These are phyloP conservation scores for Polyploca ridens DNA, from an alignment of 2,888 invertebrate genomes.

Conservation along the genomic window DNA sequence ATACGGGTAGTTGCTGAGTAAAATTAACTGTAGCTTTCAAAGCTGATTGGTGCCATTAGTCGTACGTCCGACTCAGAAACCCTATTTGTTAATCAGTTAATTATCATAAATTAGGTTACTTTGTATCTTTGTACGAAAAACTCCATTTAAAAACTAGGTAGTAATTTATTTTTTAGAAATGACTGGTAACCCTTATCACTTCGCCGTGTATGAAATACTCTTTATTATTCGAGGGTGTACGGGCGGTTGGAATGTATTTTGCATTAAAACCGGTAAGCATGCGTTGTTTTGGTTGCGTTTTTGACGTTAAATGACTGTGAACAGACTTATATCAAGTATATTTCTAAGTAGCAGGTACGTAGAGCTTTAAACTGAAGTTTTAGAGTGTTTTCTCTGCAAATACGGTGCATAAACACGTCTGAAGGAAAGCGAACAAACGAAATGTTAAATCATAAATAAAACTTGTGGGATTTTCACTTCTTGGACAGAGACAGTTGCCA, in stretches of 20 bases:
- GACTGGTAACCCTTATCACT: neutral
- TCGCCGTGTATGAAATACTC: neutral
- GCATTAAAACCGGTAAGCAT: neutral
- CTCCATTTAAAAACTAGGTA: neutral
- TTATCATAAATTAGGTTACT: neutral
- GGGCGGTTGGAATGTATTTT: neutral
- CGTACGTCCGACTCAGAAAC: neutral
- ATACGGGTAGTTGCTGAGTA: neutral
- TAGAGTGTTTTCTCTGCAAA: neutral
- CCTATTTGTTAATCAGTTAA: neutral
- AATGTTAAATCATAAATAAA: too few species aligned
- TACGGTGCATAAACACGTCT: neutral
- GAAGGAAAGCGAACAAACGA: neutral
- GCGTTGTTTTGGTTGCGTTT: neutral
- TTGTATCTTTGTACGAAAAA: neutral
- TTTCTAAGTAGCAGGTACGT: neutral
- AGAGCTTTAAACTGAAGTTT: neutral
- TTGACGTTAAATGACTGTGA: neutral
- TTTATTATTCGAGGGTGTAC: constrained; percentile 1
- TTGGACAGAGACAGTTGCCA: too few species aligned
- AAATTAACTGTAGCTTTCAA: neutral
- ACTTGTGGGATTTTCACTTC: too few species aligned
- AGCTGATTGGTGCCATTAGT: neutral
- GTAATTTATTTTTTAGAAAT: neutral
- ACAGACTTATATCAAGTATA: neutral